Evolutionary conservation across 2,797 vertebrate genomes (phyloP).

Genomic region (Manis pentadactyla): DNA sequence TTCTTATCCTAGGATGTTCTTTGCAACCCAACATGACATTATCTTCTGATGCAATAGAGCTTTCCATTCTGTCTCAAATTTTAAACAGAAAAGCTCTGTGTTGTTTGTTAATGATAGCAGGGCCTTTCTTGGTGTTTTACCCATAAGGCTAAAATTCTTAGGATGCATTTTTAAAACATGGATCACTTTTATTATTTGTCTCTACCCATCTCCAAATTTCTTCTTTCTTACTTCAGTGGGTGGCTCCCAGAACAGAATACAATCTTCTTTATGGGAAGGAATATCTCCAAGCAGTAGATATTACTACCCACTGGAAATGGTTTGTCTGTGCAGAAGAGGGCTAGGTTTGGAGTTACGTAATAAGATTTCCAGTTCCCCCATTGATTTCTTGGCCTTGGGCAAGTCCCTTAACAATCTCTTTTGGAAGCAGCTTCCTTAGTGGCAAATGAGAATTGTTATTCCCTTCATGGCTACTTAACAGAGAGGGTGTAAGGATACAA

Average conservation of each 20-base stretch:
- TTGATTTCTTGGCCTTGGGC: background rate
- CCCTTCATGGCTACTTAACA: background rate
- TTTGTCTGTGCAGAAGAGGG: background rate
- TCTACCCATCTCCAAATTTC: background rate
- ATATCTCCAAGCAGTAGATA: background rate
- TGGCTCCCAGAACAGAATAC: background rate
- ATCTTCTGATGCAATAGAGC: background rate
- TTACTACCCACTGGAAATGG: background rate
- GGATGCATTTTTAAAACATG: background rate
- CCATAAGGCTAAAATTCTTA: background rate
- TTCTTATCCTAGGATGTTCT: background rate
- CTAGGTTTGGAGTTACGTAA: background rate
- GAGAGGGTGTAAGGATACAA: background rate
- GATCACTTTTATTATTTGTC: background rate
- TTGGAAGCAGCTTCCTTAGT: background rate
- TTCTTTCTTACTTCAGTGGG: background rate
- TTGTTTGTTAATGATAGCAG: background rate
- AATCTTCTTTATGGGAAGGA: background rate
- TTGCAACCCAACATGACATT: background rate
- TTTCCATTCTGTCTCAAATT: slow-evolving; percentile 1
- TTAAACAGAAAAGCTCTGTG: background rate
- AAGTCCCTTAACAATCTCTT: background rate
- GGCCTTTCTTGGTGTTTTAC: background rate
- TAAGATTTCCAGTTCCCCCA: background rate
- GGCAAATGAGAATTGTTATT: background rate